Base-by-base conservation (phyloP, 1,140 invertebrate species). In the Drosophila kanapiae region DNA sequence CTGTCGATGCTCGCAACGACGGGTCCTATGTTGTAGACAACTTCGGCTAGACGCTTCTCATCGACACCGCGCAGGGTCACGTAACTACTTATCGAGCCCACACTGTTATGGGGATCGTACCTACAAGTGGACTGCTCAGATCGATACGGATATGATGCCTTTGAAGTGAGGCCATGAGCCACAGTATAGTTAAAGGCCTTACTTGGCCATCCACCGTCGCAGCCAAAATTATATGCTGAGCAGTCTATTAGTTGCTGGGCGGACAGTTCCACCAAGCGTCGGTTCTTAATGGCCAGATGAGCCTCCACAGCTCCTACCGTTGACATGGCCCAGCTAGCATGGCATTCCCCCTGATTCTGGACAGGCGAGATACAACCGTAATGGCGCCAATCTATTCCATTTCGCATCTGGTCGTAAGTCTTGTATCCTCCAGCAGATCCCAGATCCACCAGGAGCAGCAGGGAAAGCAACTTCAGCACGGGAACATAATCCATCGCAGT, bases 241-340 rank as follows among this genome's bases (percentile, higher is more conserved):
- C 98, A 99, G 93, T 99, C 98, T 3, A 99, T 93, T 10, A 99
- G 93, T 87, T 99, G 98, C 93, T 99, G 97, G 93, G 98, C 97
- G 74, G 96, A 97, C 0, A 99, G 94, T 3, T 96, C 96, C 1
- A 97, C 94, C 2, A 98, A 93, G 57, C 94, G 93, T 45, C 94
- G 94, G 35, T 93, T 94, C 59, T 94, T 94, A 27, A 94, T 93
- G 69, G 94, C 95, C 61, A 95, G 92, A 81, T 97, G 96, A 16
- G 96, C 96, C 93, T 97, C 96, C 40, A 97, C 92, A 3, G 96
- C 94, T 9, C 95, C 99, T 78, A 98, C 98, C 3, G 96, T 93
- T 68, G 97, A 96, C 93, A 99, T 99, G 65, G 97, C 95, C 97
- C 97, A 99, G 94, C 97, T 98, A 3, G 97, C 97, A 45, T 97